Base-by-base conservation (phyloP, 2,113 vertebrate genomes). In the Hyperoodon ampullatus region DNA sequence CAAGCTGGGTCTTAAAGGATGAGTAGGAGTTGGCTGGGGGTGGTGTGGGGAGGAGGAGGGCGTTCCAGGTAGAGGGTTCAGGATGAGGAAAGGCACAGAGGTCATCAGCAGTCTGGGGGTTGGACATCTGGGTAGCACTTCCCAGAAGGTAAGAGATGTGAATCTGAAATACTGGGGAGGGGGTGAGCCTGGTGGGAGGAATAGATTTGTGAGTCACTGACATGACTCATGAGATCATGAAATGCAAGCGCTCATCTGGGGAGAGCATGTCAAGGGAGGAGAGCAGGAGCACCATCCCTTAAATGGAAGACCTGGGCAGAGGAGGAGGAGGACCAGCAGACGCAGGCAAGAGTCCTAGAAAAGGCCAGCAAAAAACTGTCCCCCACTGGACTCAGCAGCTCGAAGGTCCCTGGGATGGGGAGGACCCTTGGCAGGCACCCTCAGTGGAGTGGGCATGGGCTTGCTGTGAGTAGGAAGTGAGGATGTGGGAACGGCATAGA, bases 181-280 rank as follows among this genome's bases (percentile, higher is more conserved):
- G 94, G 91, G 63, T n/a, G n/a, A 33, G 11, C 50, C 71, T 90
- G 91, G 85, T 1, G 2, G 33, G 66, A 90, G 71, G 91, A 42
- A 23, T 7, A 15, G 88, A 24, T 11, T 8, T 23, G 16, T 90
- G 93, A 94, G 82, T 95, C 97, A 94, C 33, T 0, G 0, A 6
- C 12, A 10, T 93, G 93, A 97, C 91, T 94, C 94, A 74, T 26
- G 85, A 94, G 91, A 88, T 84, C 93, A 39, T 47, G 39, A 82
- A 88, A 75, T 35, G 14, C 86, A 84, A 91, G 91, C 47, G 50
- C 55, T 95, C 30, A 3, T 88, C 50, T 87, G 9, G 60, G 72
- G 68, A 85, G 19, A 74, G 60, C 4, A 1, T 7, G 58, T 18
- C 21, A 60, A 21, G 23, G 63, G 42, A 63, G 66, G 86, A 42